These are phyloP conservation scores for Rhinolophus ferrumequinum DNA, from an alignment of 2,113 vertebrate species.

Conservation along the genomic window DNA sequence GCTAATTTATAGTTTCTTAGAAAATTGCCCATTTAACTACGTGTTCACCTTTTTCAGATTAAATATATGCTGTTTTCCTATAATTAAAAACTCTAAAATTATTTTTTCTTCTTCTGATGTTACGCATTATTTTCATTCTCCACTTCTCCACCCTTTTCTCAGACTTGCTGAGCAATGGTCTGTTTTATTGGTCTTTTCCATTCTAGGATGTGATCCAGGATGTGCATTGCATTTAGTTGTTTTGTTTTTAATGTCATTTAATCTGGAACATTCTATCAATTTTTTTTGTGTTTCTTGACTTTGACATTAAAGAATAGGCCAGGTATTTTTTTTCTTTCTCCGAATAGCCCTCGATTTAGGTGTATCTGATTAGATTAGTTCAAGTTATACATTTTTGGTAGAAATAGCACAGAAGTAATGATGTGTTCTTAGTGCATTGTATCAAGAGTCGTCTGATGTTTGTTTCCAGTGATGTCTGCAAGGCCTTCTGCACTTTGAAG, in stretches of 20 bases:
- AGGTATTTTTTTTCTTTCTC: background rate
- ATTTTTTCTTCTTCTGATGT: background rate
- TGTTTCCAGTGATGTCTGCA: background rate
- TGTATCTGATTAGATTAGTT: slow-evolving; percentile 14
- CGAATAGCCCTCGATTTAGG: background rate
- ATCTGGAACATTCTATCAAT: background rate
- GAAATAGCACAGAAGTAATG: background rate
- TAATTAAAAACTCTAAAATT: background rate
- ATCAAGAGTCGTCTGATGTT: background rate
- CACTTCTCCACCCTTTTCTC: background rate
- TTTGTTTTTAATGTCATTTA: background rate
- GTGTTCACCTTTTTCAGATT: background rate
- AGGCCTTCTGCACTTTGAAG: background rate
- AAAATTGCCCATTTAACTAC: background rate
- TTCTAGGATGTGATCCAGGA: background rate
- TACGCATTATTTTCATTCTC: background rate
- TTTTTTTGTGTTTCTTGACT: slow-evolving; percentile 21
- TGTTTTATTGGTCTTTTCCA: slow-evolving; percentile 4
- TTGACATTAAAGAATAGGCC: background rate
- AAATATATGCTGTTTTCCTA: slow-evolving; percentile 3
- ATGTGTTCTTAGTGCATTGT: background rate
- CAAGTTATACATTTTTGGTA: slow-evolving; percentile 22
- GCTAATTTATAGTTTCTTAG: background rate
- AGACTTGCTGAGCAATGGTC: background rate
- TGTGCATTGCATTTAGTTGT: background rate